phyloP scores from a whole-genome alignment of 2,113 vertebrate species.

The Bubo blakistoni region DNA sequence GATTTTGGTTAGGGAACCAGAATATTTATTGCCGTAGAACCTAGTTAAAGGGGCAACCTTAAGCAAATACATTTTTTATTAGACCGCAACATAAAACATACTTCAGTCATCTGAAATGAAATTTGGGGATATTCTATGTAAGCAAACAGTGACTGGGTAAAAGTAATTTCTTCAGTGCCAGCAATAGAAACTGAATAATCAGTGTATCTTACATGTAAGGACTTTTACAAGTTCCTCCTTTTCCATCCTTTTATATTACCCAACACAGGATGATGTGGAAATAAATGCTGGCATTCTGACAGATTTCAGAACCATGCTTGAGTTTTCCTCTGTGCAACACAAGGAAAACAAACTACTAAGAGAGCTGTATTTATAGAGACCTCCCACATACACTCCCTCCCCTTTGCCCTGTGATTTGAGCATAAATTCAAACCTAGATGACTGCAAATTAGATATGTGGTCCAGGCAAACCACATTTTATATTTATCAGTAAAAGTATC shows the following conservation, averaged over 20 bases:
- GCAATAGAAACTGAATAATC: background rate
- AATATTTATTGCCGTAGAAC: conserved; percentile 27
- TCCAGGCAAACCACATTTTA: conserved; percentile 1
- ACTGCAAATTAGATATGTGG: conserved; percentile 12
- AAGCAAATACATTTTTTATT: background rate
- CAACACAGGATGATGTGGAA: background rate
- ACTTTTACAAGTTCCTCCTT: background rate
- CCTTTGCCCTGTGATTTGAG: background rate
- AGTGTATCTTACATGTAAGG: background rate
- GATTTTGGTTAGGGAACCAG: conserved; percentile 35
- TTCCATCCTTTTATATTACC: background rate
- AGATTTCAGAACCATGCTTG: background rate
- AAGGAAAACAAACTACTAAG: background rate
- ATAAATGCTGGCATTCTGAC: background rate
- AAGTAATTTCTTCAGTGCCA: background rate
- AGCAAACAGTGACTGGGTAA: background rate
- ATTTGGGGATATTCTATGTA: background rate
- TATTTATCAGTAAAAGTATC: conserved; percentile 36
- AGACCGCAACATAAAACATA: background rate
- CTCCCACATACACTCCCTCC: background rate
- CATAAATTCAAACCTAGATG: conserved; percentile 11
- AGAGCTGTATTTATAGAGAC: background rate
- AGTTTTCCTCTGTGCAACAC: background rate
- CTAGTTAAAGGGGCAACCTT: background rate
- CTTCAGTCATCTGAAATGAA: background rate